Base-by-base conservation (phyloP, 92 coral and sea anemone genomes). In the Heteractis magnifica region DNA sequence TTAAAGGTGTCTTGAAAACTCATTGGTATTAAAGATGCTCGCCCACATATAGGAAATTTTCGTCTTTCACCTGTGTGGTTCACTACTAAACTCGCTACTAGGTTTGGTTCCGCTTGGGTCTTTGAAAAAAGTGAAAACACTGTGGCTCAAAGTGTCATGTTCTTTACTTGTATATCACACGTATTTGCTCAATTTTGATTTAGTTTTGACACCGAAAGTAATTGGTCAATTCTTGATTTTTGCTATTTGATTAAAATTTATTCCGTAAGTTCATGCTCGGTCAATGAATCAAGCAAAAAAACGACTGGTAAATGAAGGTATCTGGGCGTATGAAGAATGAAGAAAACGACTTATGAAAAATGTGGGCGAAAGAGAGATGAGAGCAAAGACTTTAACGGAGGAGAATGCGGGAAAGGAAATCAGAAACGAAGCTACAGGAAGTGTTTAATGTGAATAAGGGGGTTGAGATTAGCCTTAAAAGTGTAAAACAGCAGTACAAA, bases 361-460 rank as follows among this genome's bases (percentile, higher is more conserved):
- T 21, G 73, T 68, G 73, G 73, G 73, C 73, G 73, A 68, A 4
- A 21, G 48, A 48, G 49, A 68, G 73, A 68, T 68, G 73, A 68
- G 48, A 11, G 50, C 49, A 68, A 68, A 20, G 73, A 68, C 73
- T 68, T 68, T 68, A 68, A 68, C 73, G 73, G 48, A 26, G 73
- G 73, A 68, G 73, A 68, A 26, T 6, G 18, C 13, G 73, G 23
- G 9, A 68, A 1, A 68, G 73, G 49, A 68, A 68, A 68, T 26
- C 49, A 10, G 26, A 10, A 68, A 26, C 13, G 10, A 20, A 68
- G 23, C 20, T 6, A 14, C 73, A 68, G 73, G 73, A 68, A 6
- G 73, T 20, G 20, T 68, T 26, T 68, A 68, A 68, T 68, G 73
- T 10, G 73, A 20, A 26, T 68, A 68, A 68, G 73, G 14, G 73